These are phyloP conservation scores for Leucophora obtusa DNA, from an alignment of 2,888 invertebrate genomes.

Conservation along the genomic window DNA sequence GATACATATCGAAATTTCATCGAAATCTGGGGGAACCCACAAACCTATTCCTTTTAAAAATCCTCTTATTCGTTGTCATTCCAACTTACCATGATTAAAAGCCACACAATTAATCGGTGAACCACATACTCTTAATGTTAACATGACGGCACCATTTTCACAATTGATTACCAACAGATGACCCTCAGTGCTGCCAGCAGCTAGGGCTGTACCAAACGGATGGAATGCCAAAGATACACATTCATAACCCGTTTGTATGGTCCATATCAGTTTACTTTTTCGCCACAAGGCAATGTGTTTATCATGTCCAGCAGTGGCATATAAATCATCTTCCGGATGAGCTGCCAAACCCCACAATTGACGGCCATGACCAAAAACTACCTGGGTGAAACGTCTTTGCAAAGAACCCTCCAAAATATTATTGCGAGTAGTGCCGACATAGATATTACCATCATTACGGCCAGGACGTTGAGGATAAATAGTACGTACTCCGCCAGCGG, in stretches of 20 bases:
- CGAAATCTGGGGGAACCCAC: too few species aligned
- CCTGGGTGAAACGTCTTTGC: conserved; percentile 91
- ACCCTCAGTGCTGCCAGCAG: conserved; percentile 93
- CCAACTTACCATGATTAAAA: conserved; percentile 88
- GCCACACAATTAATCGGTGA: conserved; percentile 91
- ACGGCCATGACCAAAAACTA: conserved; percentile 92
- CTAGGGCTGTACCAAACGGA: conserved; percentile 91
- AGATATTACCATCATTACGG: conserved; percentile 92
- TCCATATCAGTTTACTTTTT: conserved; percentile 92
- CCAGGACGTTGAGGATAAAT: conserved; percentile 93
- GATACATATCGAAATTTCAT: too few species aligned
- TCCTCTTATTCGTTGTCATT: not conserved
- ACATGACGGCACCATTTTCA: conserved; percentile 90
- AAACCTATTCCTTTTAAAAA: too few species aligned
- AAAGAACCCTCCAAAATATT: conserved; percentile 94
- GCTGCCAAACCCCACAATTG: conserved; percentile 93
- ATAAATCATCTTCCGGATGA: conserved; percentile 93
- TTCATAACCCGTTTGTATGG: conserved; percentile 92
- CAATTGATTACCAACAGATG: conserved; percentile 91
- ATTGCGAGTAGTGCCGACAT: conserved; percentile 93
- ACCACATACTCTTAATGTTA: conserved; percentile 91
- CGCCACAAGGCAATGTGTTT: conserved; percentile 94
- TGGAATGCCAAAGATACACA: conserved; percentile 93
- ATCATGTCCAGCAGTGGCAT: conserved; percentile 94
- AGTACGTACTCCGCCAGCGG: conserved; percentile 92